Conservation (phyloP, 2,113 vertebrate species). For the Notothenia coriiceps region DNA sequence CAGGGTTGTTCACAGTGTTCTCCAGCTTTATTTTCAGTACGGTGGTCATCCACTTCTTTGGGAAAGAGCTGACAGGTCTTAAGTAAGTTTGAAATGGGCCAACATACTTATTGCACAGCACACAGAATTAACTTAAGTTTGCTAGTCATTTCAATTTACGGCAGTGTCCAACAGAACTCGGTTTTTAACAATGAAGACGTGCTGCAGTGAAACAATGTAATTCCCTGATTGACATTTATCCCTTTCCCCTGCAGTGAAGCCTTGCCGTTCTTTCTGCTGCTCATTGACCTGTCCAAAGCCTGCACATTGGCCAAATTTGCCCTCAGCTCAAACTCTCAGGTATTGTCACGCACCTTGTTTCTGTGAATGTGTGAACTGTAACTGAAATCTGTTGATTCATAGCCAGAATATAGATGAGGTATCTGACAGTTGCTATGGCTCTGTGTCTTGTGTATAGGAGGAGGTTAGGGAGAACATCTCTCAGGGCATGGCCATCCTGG, state of each 20-base stretch:
- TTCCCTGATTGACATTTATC: neutral
- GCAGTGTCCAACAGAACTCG: no score
- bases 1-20: constrained; percentile 97
- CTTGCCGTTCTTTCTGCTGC: constrained; percentile 94
- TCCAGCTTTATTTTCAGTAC: constrained; percentile 99
- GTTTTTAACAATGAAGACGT: neutral
- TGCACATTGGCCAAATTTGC: constrained; percentile 96
- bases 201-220: neutral
- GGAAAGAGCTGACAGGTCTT: constrained; percentile 95
- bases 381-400: neutral
- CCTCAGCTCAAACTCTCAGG: constrained; percentile 98
- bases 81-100: constrained; percentile 87
- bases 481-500: constrained; percentile 96
- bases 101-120: neutral
- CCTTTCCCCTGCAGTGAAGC: constrained; percentile 87
- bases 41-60: constrained; percentile 97
- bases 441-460: constrained; percentile 83
- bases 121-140: neutral
- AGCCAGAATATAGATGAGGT: no score
- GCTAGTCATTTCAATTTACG: no score
- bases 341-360: constrained; percentile 45
- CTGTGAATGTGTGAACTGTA: neutral
- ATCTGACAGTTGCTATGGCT: neutral
- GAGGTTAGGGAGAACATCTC: constrained; percentile 99
- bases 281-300: constrained; percentile 97